These are phyloP conservation scores for Solenopsis fugax DNA, from an alignment of 1,140 invertebrate genomes.

Conservation along the genomic window DNA sequence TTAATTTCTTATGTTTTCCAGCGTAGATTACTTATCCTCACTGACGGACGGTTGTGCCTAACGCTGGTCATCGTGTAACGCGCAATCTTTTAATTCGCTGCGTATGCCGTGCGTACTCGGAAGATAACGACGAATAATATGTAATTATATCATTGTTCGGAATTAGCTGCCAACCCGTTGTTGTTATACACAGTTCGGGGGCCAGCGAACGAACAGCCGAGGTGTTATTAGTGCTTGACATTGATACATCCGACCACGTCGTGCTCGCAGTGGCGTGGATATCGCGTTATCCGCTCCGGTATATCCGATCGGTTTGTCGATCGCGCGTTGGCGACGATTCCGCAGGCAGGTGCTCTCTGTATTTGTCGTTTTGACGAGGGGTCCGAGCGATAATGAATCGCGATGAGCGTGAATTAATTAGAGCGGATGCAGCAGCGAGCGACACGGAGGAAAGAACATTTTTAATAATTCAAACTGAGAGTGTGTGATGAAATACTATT, in stretches of 20 bases:
- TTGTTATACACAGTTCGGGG: conserved; percentile 69
- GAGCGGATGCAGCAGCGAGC: background rate
- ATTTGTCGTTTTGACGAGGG: conserved; percentile 31
- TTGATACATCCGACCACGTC: conserved; percentile 81
- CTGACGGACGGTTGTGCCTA: background rate
- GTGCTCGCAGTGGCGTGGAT: conserved; percentile 46
- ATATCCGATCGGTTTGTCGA: conserved; percentile 32
- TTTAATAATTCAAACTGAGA: background rate
- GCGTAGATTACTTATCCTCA: background rate
- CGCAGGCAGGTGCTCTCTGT: conserved; percentile 5
- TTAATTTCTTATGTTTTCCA: conserved; percentile 34
- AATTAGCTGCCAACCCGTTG: conserved; percentile 79
- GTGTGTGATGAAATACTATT: too few species aligned
- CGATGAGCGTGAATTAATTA: conserved; percentile 31
- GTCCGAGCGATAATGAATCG: conserved; percentile 1
- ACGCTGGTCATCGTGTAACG: background rate
- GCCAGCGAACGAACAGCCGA: conserved; percentile 71
- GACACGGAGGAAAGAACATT: background rate
- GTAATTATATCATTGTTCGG: conserved; percentile 86
- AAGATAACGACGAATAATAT: conserved; percentile 81
- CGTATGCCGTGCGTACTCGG: conserved; percentile 75
- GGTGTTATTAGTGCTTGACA: conserved; percentile 84
- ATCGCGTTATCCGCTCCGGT: conserved; percentile 33
- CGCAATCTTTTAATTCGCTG: conserved; percentile 19
- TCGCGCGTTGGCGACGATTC: conserved; percentile 33